Conservation (phyloP, 2,888 invertebrate genomes). For the Aphodius granarius region DNA sequence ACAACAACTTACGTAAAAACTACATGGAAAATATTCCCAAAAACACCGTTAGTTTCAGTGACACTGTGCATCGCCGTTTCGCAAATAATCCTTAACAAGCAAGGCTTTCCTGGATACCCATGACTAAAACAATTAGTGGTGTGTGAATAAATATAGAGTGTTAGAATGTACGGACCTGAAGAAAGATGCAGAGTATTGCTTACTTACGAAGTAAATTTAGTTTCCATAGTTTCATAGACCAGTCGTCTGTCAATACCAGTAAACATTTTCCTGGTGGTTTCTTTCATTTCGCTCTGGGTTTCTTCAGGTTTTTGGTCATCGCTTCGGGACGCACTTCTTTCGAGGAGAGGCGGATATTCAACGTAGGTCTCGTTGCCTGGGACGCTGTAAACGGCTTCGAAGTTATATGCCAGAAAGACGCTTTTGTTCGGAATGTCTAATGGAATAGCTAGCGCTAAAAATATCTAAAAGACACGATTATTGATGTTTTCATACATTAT, state of each 20-base stretch:
- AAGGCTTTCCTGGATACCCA: slow-evolving; percentile 66
- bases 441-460: slow-evolving; percentile 71
- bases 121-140: slow-evolving; percentile 56
- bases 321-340: slow-evolving; percentile 7
- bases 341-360: slow-evolving; percentile 41
- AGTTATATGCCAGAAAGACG: slow-evolving; percentile 73
- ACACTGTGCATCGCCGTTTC: slow-evolving; percentile 71
- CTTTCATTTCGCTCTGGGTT: background rate
- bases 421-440: slow-evolving; percentile 68
- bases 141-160: too few species aligned
- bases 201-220: slow-evolving; percentile 43
- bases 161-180: background rate
- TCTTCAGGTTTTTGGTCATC: background rate
- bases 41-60: slow-evolving; percentile 62
- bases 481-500: background rate
- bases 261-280: background rate
- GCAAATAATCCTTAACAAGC: slow-evolving; percentile 73
- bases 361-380: slow-evolving; percentile 58
- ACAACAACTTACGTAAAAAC: slow-evolving; percentile 65
- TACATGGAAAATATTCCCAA: slow-evolving; percentile 73
- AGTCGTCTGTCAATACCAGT: slow-evolving; percentile 38
- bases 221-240: slow-evolving; percentile 41
- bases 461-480: slow-evolving; percentile 57
- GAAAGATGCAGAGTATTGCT: background rate
- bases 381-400: slow-evolving; percentile 68